phyloP scores from a whole-genome alignment of 2,113 vertebrate species.

The Pyrgilauda ruficollis region DNA sequence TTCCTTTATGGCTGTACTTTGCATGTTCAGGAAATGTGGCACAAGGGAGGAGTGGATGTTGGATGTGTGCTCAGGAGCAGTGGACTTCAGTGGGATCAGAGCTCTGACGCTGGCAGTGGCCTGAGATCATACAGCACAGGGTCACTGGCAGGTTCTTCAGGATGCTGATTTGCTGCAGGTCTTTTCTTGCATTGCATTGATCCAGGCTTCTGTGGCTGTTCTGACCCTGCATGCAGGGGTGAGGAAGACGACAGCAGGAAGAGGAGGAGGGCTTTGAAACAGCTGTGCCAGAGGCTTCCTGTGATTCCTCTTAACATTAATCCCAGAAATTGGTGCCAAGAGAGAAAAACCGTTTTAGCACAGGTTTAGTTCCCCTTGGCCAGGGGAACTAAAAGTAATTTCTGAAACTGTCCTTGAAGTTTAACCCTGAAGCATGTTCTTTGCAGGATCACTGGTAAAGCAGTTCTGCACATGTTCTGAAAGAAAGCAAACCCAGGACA shows the following conservation, averaged over 20 bases:
- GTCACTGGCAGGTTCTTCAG: neutral
- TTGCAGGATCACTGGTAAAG: neutral
- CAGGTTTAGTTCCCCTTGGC: neutral
- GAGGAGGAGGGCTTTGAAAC: neutral
- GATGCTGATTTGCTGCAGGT: neutral
- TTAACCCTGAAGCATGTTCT: neutral
- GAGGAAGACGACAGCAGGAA: neutral
- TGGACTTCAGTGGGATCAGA: neutral
- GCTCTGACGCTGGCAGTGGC: neutral
- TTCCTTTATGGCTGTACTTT: neutral
- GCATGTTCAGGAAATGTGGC: accelerated
- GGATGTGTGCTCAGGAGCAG: neutral
- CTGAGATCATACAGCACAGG: accelerated
- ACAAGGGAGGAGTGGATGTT: neutral
- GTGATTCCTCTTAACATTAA: neutral
- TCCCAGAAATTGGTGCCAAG: neutral
- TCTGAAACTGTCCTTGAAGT: neutral
- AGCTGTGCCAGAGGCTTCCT: neutral
- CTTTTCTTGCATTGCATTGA: neutral
- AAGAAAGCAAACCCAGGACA: neutral
- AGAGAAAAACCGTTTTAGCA: neutral
- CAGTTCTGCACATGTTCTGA: neutral
- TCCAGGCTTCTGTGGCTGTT: neutral
- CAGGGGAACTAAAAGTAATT: neutral
- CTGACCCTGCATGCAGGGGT: neutral